Evolutionary conservation across 2,888 invertebrate species (phyloP).

Genomic region (Labia minor): DNA sequence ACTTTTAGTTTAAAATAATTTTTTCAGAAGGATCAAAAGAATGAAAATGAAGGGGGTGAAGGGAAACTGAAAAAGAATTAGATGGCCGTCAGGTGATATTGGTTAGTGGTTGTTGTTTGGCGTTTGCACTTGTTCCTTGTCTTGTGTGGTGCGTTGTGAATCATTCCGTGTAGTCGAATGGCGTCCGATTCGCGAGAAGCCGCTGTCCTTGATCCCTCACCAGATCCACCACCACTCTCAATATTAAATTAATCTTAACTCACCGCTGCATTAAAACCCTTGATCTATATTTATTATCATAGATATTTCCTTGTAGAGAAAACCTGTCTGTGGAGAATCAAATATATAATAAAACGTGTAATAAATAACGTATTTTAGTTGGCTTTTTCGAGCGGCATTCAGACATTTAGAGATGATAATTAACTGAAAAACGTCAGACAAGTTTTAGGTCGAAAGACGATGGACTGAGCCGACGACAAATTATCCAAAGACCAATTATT

Average conservation of each 20-base stretch:
- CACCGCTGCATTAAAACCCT: slow-evolving; percentile 13
- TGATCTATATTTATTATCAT: slow-evolving; percentile 4
- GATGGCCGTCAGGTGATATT: too few relatives aligned
- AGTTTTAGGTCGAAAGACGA: not conserved
- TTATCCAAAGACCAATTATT: slow-evolving; percentile 24
- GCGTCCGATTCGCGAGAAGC: too few relatives aligned
- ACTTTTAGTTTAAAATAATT: too few relatives aligned
- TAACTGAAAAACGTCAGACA: slow-evolving; percentile 23
- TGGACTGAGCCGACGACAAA: slow-evolving; percentile 20
- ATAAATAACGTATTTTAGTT: slow-evolving; percentile 13
- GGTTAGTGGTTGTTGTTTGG: too few relatives aligned
- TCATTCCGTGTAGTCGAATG: too few relatives aligned
- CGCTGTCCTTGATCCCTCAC: too few relatives aligned
- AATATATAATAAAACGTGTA: slow-evolving; percentile 13
- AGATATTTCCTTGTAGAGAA: slow-evolving; percentile 8
- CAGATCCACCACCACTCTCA: too few relatives aligned
- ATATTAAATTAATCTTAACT: slow-evolving; percentile 13
- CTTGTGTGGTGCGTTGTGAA: too few relatives aligned
- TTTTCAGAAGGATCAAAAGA: too few relatives aligned
- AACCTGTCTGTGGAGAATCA: slow-evolving; percentile 7
- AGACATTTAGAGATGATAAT: slow-evolving; percentile 25
- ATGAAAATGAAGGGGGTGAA: too few relatives aligned
- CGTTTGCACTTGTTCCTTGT: too few relatives aligned
- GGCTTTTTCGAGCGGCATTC: slow-evolving; percentile 18
- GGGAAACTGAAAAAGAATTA: too few relatives aligned